phyloP scores from a whole-genome alignment of 2,113 vertebrate genomes.

The Callithrix jacchus region DNA sequence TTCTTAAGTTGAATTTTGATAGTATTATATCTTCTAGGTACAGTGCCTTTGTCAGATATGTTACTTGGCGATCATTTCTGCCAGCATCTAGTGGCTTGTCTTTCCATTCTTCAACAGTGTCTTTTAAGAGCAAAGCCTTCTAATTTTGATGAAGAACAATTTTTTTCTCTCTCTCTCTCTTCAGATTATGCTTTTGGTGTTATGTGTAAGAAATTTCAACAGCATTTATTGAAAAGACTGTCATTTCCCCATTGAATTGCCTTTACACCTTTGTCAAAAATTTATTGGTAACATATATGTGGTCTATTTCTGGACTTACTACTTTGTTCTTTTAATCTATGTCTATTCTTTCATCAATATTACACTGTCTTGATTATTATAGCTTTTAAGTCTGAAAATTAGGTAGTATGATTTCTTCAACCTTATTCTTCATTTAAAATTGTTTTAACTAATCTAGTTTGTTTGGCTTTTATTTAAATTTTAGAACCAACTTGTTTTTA shows the following conservation, averaged over 20 bases:
- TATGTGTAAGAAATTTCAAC: background rate
- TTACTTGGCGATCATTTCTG: background rate
- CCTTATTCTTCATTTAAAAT: slow-evolving; percentile 14
- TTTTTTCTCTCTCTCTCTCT: background rate
- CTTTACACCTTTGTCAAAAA: slow-evolving; percentile 50
- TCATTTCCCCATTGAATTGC: background rate
- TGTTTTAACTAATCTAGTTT: slow-evolving; percentile 1
- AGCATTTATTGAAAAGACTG: background rate
- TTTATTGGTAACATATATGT: slow-evolving; percentile 38
- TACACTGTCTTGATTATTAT: background rate
- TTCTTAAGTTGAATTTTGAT: slow-evolving; percentile 25
- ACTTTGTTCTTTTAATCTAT: slow-evolving; percentile 6
- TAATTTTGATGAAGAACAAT: background rate
- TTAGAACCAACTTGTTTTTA: background rate
- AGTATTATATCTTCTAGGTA: background rate
- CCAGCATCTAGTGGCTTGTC: background rate
- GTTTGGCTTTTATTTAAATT: background rate
- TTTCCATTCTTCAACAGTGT: background rate
- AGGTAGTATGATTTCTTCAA: background rate
- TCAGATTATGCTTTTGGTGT: background rate
- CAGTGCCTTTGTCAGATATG: background rate
- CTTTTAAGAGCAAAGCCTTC: background rate
- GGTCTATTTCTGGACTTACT: slow-evolving; percentile 34
- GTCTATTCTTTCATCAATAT: background rate
- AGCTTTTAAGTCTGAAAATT: slow-evolving; percentile 13